Evolutionary conservation across 2,888 invertebrate species (phyloP), one percentile per base, ranked within the genome.

Genomic region (Rhamphomyia laevipes): DNA sequence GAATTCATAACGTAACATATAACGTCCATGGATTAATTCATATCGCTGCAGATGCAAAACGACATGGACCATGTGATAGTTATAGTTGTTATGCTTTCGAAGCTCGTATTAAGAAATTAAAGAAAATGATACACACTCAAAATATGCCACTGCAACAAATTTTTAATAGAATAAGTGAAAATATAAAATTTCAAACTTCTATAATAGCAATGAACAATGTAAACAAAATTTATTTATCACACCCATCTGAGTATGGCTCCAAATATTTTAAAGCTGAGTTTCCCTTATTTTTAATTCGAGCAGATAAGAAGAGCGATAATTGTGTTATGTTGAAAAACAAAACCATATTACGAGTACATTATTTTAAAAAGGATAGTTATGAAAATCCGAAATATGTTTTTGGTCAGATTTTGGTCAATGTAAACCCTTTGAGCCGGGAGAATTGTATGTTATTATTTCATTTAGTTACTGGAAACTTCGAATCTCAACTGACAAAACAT

Each of bases 81-180:
- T 53, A 48, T 50, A 48, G 47, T 40, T 48, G 52, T 30, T 55
- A 53, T 46, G 47, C 51, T 12, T 54, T 54, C 51, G 49, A 54
- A 50, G 46, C 47, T 44, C 49, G 50, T 49, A 50, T 54, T 47
- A 50, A 52, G 40, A 27, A 53, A 40, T 45, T 52, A 41, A 52
- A 50, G 50, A 55, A 33, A 41, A 59, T 67, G 43, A 57, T 67
- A 16, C 53, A 64, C 4, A 68, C 68, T 45, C 61, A 62, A 46
- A 65, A 68, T 37, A 67, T 68, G 52, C 56, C 64, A 27, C 58
- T 70, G 37, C 54, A 54, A 38, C 52, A 54, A 49, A 45, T 52
- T 16, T 44, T 11, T 17, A 44, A 44, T 30, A 27, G 44, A 16
- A 13, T 44, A 21, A 15, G 4, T 21, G 44, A 30, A 44, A 30